A percentile compares a stretch with the other conserved stretches of the same genome.
Conservation (phyloP, 1,140 invertebrate genomes). For the Eubasilissa regina region DNA sequence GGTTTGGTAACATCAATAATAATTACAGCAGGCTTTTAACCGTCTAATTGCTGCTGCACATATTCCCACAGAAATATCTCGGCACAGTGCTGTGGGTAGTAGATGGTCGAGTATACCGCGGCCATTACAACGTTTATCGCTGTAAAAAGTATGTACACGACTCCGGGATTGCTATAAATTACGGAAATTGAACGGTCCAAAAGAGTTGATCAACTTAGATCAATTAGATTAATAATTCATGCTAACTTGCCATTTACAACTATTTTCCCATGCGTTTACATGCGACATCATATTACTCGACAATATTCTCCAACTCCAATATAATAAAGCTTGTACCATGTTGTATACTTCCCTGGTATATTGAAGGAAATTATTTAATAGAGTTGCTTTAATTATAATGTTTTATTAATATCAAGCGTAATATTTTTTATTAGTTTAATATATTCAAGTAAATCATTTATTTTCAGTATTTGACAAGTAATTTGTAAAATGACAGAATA, state of each 20-base stretch:
- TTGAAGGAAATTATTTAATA: no score
- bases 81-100: constrained; percentile 2
- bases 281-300: neutral
- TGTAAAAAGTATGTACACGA: constrained; percentile 13
- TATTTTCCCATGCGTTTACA: neutral
- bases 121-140: constrained; percentile 15
- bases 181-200: constrained; percentile 18
- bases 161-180: constrained; percentile 13
- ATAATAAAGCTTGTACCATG: no score
- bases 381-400: no score
- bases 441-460: no score
- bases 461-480: no score
- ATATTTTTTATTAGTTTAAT: no score
- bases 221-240: constrained; percentile 30
- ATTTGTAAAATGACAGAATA: no score
- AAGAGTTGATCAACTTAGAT: constrained; percentile 21
- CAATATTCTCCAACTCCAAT: no score
- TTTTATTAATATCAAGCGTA: no score
- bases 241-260: neutral
- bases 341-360: no score
- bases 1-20: constrained; percentile 25
- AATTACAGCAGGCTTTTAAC: constrained; percentile 28
- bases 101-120: neutral
- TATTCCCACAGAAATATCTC: constrained; percentile 30
- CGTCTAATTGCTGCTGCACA: constrained; percentile 29